Evolutionary conservation across 2,888 invertebrate genomes (phyloP).

Genomic region (Leptinotarsa haldemani): DNA sequence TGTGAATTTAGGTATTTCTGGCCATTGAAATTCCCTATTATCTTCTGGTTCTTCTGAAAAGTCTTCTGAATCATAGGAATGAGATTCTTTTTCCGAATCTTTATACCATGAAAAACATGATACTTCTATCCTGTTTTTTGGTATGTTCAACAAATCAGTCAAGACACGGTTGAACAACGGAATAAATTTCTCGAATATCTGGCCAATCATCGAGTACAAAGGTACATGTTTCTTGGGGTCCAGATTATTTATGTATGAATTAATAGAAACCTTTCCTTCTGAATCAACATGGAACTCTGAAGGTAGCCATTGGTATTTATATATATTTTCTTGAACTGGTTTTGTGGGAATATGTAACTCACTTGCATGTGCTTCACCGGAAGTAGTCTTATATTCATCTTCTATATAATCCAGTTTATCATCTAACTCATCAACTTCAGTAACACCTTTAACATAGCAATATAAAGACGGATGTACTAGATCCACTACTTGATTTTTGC

Average conservation of each 20-base stretch:
- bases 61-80: background rate
- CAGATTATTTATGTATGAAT: conserved; percentile 3
- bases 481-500: background rate
- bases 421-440: background rate
- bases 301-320: conserved; percentile 4
- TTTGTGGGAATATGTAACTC: background rate
- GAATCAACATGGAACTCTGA: conserved; percentile 8
- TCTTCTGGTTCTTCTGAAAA: background rate
- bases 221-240: background rate
- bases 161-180: background rate
- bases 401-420: conserved; percentile 2
- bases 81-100: background rate
- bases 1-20: background rate
- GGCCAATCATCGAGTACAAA: background rate
- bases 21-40: background rate
- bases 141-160: background rate
- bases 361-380: background rate
- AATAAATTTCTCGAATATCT: background rate
- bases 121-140: background rate
- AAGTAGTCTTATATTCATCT: background rate
- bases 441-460: conserved; percentile 8
- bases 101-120: background rate
- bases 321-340: background rate
- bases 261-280: background rate
- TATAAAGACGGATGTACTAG: conserved; percentile 1